phyloP scores from a whole-genome alignment of 2,113 vertebrate genomes.

The Engystomops pustulosus region DNA sequence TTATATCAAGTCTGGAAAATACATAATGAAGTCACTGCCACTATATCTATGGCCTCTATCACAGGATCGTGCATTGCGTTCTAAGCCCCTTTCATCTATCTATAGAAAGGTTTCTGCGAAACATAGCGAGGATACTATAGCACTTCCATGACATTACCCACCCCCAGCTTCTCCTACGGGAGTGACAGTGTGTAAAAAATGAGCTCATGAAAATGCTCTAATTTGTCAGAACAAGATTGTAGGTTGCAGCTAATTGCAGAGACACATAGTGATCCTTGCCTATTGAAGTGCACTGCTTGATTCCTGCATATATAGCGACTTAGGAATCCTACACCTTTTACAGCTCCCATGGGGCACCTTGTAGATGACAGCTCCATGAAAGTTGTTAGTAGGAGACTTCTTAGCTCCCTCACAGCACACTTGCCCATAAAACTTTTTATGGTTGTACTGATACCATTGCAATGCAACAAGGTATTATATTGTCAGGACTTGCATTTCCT shows the following conservation, averaged over 20 bases:
- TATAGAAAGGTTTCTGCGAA: conserved; percentile 2
- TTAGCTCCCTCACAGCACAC: not conserved
- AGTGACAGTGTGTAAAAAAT: conserved; percentile 54
- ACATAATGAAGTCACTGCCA: conserved; percentile 18
- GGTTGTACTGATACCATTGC: conserved; percentile 21
- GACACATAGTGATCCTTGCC: conserved; percentile 42
- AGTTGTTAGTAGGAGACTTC: conserved; percentile 48
- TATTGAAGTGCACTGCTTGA: conserved; percentile 53
- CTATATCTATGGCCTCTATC: not conserved
- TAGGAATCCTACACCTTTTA: conserved; percentile 49
- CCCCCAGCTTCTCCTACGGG: conserved; percentile 44
- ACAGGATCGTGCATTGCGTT: not conserved
- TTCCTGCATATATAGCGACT: conserved; percentile 35
- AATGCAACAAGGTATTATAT: conserved; percentile 8
- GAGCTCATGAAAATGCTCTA: conserved; percentile 56
- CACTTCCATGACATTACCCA: not conserved
- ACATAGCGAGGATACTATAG: conserved; percentile 20
- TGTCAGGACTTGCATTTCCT: not conserved
- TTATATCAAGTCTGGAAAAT: conserved; percentile 3
- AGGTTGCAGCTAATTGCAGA: conserved; percentile 56
- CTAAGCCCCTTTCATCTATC: not conserved
- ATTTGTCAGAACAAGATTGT: conserved; percentile 55
- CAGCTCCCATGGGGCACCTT: conserved; percentile 38
- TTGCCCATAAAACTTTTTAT: conserved; percentile 41
- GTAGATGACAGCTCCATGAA: conserved; percentile 44